A percentile compares a stretch with the other conserved stretches of the same genome.
Conservation (phyloP, 1,140 invertebrate species). For the Scylla paramamosain region DNA sequence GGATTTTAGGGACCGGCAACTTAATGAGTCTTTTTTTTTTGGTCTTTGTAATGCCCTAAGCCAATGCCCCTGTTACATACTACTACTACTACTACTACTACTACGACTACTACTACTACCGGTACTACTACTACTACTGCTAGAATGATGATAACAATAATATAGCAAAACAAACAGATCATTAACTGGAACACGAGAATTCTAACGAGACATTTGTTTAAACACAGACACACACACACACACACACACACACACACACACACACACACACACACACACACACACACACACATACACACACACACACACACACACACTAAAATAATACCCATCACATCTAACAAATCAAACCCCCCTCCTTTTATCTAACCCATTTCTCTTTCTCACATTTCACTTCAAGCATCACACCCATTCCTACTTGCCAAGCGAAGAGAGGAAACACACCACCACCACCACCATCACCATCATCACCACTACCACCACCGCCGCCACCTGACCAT, state of each 20-base stretch:
- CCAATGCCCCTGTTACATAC: too few species aligned
- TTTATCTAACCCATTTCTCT: not conserved
- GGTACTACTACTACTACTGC: not conserved
- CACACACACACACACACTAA: too few species aligned
- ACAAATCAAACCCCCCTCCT: not conserved
- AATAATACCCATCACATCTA: not conserved
- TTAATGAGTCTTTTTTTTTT: too few species aligned
- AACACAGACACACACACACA: slow-evolving; percentile 5
- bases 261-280: slow-evolving; percentile 7
- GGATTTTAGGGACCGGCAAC: too few species aligned
- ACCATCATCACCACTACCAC: not conserved
- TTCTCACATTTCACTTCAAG: not conserved
- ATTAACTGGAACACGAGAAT: not conserved
- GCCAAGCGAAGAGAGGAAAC: not conserved
- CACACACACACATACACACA: not conserved
- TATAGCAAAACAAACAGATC: not conserved
- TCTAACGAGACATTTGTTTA: not conserved
- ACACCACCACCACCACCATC: not conserved
- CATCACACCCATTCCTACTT: not conserved
- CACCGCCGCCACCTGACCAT: not conserved
- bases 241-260: slow-evolving; percentile 25
- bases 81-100: not conserved
- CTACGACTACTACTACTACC: not conserved
- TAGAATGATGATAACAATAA: slow-evolving; percentile 35
- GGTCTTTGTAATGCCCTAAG: too few species aligned